A percentile compares a stretch with the other conserved stretches of the same genome.
Evolutionary conservation across 2,113 vertebrate genomes (phyloP).

Genomic region (Sialia sialis): DNA sequence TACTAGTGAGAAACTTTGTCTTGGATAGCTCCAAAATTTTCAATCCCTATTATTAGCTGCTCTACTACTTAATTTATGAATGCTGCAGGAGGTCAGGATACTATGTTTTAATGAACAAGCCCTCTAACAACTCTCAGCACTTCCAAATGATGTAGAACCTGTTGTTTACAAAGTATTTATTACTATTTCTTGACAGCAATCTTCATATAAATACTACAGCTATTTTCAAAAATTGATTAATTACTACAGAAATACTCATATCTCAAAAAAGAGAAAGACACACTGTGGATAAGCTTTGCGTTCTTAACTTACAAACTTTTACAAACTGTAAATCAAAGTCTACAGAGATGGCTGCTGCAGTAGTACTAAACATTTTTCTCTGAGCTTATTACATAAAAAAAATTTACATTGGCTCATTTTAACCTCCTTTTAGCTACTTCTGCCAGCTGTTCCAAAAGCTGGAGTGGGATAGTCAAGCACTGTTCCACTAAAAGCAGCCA

Average conservation of each 20-base stretch:
- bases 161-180: not conserved
- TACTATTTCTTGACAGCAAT: not conserved
- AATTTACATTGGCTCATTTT: not conserved
- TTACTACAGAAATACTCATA: not conserved
- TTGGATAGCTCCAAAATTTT: not conserved
- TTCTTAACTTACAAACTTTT: not conserved
- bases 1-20: not conserved
- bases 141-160: not conserved
- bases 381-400: not conserved
- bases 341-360: not conserved
- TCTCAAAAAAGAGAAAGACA: not conserved
- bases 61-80: not conserved
- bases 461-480: not conserved
- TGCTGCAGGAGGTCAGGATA: not conserved
- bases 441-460: not conserved
- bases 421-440: not conserved
- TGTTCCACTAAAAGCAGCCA: not conserved
- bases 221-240: not conserved
- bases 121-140: not conserved
- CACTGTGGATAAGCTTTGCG: not conserved
- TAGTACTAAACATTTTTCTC: not conserved
- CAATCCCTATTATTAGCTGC: not conserved
- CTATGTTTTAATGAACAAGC: not conserved
- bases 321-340: not conserved
- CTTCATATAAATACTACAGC: not conserved